These are phyloP conservation scores for Aotus griseimembra DNA, from an alignment of 2,797 vertebrate species.

Conservation along the genomic window DNA sequence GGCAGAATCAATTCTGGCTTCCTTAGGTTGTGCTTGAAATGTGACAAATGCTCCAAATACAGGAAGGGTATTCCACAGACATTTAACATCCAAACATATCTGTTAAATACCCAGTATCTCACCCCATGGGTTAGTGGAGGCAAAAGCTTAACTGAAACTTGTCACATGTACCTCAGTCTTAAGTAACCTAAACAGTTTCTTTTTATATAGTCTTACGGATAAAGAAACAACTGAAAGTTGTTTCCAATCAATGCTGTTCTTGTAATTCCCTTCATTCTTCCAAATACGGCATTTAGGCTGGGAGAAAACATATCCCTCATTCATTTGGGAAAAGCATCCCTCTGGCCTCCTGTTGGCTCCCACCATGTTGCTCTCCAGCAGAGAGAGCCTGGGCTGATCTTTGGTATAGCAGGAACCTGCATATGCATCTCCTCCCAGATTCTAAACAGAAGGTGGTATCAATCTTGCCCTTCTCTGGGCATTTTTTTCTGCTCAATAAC, in stretches of 20 bases:
- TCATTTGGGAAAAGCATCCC: background rate
- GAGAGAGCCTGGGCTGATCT: background rate
- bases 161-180: background rate
- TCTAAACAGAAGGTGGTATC: background rate
- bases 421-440: background rate
- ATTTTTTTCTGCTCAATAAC: background rate
- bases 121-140: background rate
- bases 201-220: background rate
- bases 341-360: background rate
- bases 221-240: background rate
- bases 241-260: background rate
- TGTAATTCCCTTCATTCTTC: background rate
- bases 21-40: background rate
- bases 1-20: background rate
- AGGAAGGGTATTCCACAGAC: background rate
- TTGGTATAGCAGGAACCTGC: background rate
- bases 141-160: background rate
- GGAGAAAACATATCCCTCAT: background rate
- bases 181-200: background rate
- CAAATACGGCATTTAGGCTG: background rate
- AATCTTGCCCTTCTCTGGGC: background rate
- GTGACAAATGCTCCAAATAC: background rate
- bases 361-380: rapidly evolving
- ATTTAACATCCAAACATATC: background rate
- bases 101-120: background rate